phyloP scores from a whole-genome alignment of 2,888 invertebrate species.

The Galerucella calmariensis region DNA sequence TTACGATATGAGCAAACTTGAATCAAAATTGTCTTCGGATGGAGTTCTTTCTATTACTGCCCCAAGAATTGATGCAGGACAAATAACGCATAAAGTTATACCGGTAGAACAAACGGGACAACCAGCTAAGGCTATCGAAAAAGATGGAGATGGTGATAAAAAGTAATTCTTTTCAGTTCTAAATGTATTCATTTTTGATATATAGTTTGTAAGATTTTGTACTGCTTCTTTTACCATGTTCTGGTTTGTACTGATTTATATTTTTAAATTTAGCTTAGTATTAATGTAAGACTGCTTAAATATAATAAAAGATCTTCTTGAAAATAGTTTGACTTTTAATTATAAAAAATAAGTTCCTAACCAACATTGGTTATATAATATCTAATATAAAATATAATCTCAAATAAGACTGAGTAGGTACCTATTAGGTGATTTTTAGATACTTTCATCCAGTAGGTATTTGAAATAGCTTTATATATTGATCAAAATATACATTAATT shows the following conservation, averaged over 20 bases:
- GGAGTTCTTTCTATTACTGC: conserved; percentile 78
- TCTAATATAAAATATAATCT: no score
- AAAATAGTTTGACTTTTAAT: no score
- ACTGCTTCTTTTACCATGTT: background rate
- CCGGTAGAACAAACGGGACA: conserved; percentile 11
- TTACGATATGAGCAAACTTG: conserved; percentile 76
- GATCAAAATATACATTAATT: background rate
- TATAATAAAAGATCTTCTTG: no score
- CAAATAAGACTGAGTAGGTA: no score
- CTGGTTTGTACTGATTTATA: no score
- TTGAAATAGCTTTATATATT: no score
- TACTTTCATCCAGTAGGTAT: no score
- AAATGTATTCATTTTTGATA: background rate
- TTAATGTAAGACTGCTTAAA: no score
- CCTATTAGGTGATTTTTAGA: no score
- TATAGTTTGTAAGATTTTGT: background rate
- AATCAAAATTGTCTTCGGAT: conserved; percentile 81
- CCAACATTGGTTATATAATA: no score
- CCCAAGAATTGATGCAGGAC: conserved; percentile 61
- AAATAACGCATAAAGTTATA: conserved; percentile 4
- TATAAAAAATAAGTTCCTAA: no score
- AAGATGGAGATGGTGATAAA: background rate
- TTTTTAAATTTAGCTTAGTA: no score
- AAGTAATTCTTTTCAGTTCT: background rate
- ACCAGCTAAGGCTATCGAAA: conserved; percentile 18